These are phyloP conservation scores for Takifugu flavidus DNA, from an alignment of 2,113 vertebrate genomes.

Conservation along the genomic window DNA sequence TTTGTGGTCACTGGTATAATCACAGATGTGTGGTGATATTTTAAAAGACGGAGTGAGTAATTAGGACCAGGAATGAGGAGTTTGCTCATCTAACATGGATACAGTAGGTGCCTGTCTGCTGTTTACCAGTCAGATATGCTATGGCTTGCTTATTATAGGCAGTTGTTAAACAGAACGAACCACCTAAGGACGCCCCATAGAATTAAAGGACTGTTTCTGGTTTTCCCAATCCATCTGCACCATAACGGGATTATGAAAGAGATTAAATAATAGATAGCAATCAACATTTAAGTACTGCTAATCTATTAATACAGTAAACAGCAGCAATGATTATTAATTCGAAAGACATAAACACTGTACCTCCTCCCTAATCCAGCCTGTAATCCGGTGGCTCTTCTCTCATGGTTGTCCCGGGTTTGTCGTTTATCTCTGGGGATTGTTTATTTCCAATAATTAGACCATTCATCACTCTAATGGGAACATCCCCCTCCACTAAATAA, in stretches of 20 bases:
- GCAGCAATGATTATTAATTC: constrained; percentile 1
- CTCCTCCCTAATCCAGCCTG: constrained; percentile 39
- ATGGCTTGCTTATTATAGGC: too few relatives aligned
- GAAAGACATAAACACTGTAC: constrained; percentile 25
- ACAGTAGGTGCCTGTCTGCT: too few relatives aligned
- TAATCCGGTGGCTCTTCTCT: constrained; percentile 49
- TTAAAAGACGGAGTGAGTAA: constrained; percentile 4
- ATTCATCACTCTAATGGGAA: constrained; percentile 76
- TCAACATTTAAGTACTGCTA: too few relatives aligned
- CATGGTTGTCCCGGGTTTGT: constrained; percentile 48
- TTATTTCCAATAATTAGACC: constrained; percentile 72
- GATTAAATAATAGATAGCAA: too few relatives aligned
- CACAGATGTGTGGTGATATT: constrained; percentile 18
- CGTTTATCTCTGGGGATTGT: constrained; percentile 67
- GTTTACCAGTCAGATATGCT: too few relatives aligned
- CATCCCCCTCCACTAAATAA: constrained; percentile 64
- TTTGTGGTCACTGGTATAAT: constrained; percentile 44
- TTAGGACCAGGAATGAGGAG: background rate
- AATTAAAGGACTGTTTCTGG: too few relatives aligned
- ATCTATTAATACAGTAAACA: background rate
- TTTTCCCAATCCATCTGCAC: too few relatives aligned
- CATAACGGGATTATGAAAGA: too few relatives aligned
- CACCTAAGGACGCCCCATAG: too few relatives aligned
- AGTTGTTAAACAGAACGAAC: too few relatives aligned
- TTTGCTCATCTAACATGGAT: background rate